These are phyloP conservation scores for Brachionus plicatilis DNA, from an alignment of 1,140 invertebrate species.

Conservation along the genomic window DNA sequence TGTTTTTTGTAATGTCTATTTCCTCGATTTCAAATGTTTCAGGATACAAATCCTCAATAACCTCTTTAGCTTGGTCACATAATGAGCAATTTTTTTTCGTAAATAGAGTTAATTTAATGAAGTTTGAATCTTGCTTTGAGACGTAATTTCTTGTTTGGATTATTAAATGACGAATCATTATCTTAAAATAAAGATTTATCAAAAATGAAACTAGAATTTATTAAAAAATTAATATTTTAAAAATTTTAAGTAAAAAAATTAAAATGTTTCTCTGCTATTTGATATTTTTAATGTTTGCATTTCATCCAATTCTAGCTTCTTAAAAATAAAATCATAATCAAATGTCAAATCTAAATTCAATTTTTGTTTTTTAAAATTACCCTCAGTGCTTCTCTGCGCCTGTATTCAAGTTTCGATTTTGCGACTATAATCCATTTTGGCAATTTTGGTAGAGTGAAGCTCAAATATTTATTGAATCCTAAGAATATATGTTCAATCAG, in stretches of 20 bases:
- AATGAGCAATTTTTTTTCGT: slow-evolving; percentile 74
- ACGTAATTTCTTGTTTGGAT: background rate
- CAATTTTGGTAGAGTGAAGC: background rate
- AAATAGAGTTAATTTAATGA: slow-evolving; percentile 66
- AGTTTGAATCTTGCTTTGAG: background rate
- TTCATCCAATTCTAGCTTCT: slow-evolving; percentile 9
- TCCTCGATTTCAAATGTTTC: slow-evolving; percentile 58
- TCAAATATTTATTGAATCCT: background rate
- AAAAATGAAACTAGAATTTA: background rate
- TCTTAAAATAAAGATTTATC: background rate
- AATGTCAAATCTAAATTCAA: background rate
- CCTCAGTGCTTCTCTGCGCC: background rate
- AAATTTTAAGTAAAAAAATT: background rate
- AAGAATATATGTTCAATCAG: slow-evolving; percentile 6
- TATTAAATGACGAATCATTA: background rate
- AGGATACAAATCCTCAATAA: slow-evolving; percentile 57
- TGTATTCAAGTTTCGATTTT: background rate
- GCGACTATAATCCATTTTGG: background rate
- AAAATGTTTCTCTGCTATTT: background rate
- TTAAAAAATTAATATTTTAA: background rate
- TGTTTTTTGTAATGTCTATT: slow-evolving; percentile 71
- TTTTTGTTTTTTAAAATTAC: background rate
- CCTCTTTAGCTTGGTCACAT: slow-evolving; percentile 71
- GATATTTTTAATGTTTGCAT: background rate
- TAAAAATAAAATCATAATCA: background rate